phyloP scores from a whole-genome alignment of 64 coral and sea anemone genomes.

The Stichodactyla mertensii region DNA sequence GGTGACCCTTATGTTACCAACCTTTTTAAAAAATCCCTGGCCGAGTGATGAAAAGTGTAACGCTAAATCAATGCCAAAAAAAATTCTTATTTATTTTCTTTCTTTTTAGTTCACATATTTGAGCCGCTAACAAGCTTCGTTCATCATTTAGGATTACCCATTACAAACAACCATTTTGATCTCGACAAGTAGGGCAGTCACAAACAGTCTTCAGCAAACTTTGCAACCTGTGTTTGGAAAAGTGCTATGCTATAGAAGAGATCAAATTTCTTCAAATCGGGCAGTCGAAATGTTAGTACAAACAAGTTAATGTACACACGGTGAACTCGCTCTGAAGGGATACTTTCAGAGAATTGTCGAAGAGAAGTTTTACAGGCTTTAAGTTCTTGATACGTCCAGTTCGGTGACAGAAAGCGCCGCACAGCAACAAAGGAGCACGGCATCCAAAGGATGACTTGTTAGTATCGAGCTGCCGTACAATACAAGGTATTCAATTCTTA shows the following conservation, averaged over 20 bases:
- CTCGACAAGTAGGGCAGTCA: slow-evolving; percentile 38
- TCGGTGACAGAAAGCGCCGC: background rate
- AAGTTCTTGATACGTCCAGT: background rate
- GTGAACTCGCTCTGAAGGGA: background rate
- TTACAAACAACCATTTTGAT: slow-evolving; percentile 19
- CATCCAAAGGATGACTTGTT: slow-evolving; percentile 7
- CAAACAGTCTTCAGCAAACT: slow-evolving; percentile 83
- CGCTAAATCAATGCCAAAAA: background rate
- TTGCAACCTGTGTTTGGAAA: slow-evolving; percentile 84
- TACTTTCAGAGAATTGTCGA: background rate
- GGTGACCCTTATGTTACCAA: slow-evolving; percentile 3
- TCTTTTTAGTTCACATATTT: slow-evolving; percentile 19
- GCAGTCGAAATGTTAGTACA: slow-evolving; percentile 71
- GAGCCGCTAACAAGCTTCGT: slow-evolving; percentile 13
- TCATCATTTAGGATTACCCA: slow-evolving; percentile 28
- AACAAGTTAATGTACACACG: slow-evolving; percentile 74
- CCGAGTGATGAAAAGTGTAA: slow-evolving; percentile 9
- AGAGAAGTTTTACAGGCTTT: background rate
- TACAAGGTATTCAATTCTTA: slow-evolving; percentile 18
- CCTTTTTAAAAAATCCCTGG: background rate
- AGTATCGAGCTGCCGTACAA: background rate
- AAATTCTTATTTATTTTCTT: background rate
- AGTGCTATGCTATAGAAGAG: slow-evolving; percentile 52
- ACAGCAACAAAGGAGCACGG: background rate
- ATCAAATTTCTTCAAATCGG: slow-evolving; percentile 94